A percentile compares a stretch with the other conserved stretches of the same genome.
Evolutionary conservation across 2,797 vertebrate species (phyloP).

Genomic region (Smutsia temminckii): DNA sequence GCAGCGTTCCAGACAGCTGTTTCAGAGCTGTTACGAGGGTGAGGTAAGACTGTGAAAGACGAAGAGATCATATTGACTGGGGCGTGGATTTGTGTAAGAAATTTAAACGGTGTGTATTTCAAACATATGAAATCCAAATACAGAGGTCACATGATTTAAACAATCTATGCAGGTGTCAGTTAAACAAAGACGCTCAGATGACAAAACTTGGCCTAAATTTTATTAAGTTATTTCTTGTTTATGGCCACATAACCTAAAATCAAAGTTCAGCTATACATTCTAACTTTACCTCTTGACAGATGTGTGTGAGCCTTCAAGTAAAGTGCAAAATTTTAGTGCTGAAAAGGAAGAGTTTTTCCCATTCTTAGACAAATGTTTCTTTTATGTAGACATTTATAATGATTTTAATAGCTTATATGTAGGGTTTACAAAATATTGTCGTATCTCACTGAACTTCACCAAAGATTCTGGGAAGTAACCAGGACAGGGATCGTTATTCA

Average conservation of each 20-base stretch:
- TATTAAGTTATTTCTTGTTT: neutral
- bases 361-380: neutral
- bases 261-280: neutral
- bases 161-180: neutral
- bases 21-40: neutral
- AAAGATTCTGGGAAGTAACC: neutral
- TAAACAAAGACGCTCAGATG: neutral
- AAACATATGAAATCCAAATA: neutral
- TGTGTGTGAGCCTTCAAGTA: neutral
- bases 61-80: neutral
- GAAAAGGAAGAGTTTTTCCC: neutral
- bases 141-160: neutral
- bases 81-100: neutral
- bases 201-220: neutral
- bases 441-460: neutral
- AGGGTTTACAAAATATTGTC: neutral
- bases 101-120: neutral
- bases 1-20: neutral
- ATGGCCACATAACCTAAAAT: neutral
- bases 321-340: neutral
- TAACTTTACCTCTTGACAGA: neutral
- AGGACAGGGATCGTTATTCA: neutral
- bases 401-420: neutral
- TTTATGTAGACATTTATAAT: neutral
- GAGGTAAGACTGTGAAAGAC: neutral